phyloP scores from a whole-genome alignment of 2,797 vertebrate species.

The Momotus momota region DNA sequence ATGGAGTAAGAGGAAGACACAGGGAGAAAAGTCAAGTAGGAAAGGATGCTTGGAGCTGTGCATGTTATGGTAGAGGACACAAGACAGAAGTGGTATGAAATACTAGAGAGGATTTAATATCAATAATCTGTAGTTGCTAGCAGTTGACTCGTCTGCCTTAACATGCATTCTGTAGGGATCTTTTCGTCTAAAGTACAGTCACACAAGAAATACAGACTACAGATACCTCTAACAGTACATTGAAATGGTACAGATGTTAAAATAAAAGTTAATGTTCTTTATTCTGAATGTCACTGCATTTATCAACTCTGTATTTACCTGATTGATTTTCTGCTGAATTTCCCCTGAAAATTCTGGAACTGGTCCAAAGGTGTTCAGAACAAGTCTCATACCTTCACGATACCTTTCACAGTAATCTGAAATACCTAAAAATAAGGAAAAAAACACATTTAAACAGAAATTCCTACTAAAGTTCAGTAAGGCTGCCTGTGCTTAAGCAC shows the following conservation, averaged over 20 bases:
- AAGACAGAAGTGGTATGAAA: neutral
- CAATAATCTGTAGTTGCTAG: neutral
- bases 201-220: neutral
- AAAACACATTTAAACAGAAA: slow-evolving; percentile 12
- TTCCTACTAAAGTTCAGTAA: neutral
- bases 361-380: slow-evolving; percentile 89
- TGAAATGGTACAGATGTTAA: neutral
- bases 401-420: slow-evolving; percentile 91
- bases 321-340: slow-evolving; percentile 79
- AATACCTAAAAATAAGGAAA: slow-evolving; percentile 82
- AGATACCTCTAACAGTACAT: neutral
- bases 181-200: neutral
- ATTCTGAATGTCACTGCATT: neutral
- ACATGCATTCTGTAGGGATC: neutral
- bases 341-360: slow-evolving; percentile 88
- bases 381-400: slow-evolving; percentile 83
- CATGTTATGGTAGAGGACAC: neutral
- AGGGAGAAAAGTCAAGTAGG: neutral
- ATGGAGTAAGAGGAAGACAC: neutral
- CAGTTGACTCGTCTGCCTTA: neutral
- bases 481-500: neutral
- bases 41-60: neutral
- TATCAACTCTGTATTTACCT: slow-evolving; percentile 75
- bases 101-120: neutral
- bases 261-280: neutral